Conservation (phyloP, 2,888 invertebrate species). For the Spodoptera picta region DNA sequence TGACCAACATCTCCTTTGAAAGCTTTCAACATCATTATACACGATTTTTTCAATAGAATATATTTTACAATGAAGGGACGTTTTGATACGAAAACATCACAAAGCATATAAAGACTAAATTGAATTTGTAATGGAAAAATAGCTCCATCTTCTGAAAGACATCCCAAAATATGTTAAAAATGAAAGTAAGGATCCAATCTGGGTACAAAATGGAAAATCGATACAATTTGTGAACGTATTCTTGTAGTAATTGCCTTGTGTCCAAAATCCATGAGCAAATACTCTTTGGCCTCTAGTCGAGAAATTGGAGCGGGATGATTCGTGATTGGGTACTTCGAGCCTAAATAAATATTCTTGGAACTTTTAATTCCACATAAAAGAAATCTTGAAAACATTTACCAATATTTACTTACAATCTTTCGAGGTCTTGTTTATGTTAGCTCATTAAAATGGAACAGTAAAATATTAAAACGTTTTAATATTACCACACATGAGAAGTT, state of each 20-base stretch:
- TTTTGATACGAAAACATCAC: background rate
- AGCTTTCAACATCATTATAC: slow-evolving; percentile 19
- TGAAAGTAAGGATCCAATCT: slow-evolving; percentile 16
- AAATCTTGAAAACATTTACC: background rate
- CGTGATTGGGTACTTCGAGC: slow-evolving; percentile 32
- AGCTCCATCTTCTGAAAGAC: background rate
- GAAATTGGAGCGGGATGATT: slow-evolving; percentile 34
- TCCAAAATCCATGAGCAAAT: slow-evolving; percentile 14
- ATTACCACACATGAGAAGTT: background rate
- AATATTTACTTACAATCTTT: slow-evolving; percentile 1
- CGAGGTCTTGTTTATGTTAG: background rate
- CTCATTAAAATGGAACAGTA: slow-evolving; percentile 1
- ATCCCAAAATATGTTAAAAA: slow-evolving; percentile 21
- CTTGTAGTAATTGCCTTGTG: slow-evolving; percentile 10
- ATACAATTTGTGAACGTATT: slow-evolving; percentile 20
- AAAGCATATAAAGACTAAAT: slow-evolving; percentile 9
- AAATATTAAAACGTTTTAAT: slow-evolving; percentile 5
- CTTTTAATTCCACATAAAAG: background rate
- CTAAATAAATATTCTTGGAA: slow-evolving; percentile 24
- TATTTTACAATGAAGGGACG: slow-evolving; percentile 14
- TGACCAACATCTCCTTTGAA: slow-evolving; percentile 5
- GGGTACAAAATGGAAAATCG: slow-evolving; percentile 22
- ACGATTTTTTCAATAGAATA: slow-evolving; percentile 10
- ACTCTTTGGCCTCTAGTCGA: slow-evolving; percentile 11
- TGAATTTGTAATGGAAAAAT: slow-evolving; percentile 31